Evolutionary conservation across 2,113 vertebrate species (phyloP), one percentile per base, ranked within the genome.

Genomic region (Hiodon tergisus): DNA sequence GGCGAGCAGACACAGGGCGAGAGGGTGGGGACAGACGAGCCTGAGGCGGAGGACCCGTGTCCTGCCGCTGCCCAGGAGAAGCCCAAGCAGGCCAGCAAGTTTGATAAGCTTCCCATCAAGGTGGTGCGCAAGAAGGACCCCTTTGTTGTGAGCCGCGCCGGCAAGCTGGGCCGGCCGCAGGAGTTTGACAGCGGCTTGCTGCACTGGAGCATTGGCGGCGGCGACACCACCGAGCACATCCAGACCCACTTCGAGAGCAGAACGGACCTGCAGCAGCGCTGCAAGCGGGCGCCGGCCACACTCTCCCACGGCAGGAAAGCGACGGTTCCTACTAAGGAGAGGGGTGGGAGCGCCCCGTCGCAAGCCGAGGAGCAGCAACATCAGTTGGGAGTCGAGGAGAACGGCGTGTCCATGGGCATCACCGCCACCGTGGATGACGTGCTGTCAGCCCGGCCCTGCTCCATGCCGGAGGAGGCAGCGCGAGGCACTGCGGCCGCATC

Each of bases 191-290:
- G 97, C 8, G 97, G 97, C 54, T 86, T 98, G 74, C 86, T 97
- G 78, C 97, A 99, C 85, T 99, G 97, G 97, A 93, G 95, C 74
- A 95, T 98, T 47, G 97, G 97, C 71, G 97, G 97, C 0, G 97
- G 97, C 5, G 97, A 99, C 74, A 98, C 95, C 75, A 99, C 97
- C 14, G 96, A 98, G 81, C 97, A 99, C 86, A 99, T 99, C 81
- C 97, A 98, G 88, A 98, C 97, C 80, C 96, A 98, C 90, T 98
- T 99, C 67, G 97, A 99, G 83, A 95, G 94, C 81, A 92, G 91
- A 77, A 88, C 82, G 8, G 91, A 94, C 81, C 91, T 95, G 75
- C 84, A 92, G 75, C 86, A 85, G 72, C 81, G 84, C 70, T 89
- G 93, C 68, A 92, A 91, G 83, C 86, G 89, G 78, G 85, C 85